phyloP scores from a whole-genome alignment of 1,140 invertebrate genomes.

The Drosophila fuyamai region DNA sequence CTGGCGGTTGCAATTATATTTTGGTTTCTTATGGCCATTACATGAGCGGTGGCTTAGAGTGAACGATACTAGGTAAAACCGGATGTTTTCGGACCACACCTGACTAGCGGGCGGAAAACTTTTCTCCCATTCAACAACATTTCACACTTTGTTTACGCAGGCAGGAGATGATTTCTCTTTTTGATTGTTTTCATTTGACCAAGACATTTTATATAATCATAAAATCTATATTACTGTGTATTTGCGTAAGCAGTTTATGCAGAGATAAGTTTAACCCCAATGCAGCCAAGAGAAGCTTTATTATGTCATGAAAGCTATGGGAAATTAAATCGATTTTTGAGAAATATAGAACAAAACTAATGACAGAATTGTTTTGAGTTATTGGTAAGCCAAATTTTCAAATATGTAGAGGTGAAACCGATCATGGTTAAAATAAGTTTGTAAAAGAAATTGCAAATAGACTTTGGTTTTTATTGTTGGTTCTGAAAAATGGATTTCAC shows the following conservation, averaged over 20 bases:
- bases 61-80: conserved; percentile 13
- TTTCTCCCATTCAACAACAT: conserved; percentile 18
- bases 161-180: conserved; percentile 43
- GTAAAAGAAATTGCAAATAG: too few relatives aligned
- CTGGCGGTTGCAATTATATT: conserved; percentile 44
- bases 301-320: conserved; percentile 11
- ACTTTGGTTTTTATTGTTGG: too few relatives aligned
- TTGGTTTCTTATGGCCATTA: conserved; percentile 37
- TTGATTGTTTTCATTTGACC: conserved; percentile 23
- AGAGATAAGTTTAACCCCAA: conserved; percentile 21
- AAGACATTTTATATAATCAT: conserved; percentile 44
- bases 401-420: too few relatives aligned
- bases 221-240: conserved; percentile 46
- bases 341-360: too few relatives aligned
- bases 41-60: conserved; percentile 27
- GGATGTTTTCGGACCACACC: conserved; percentile 21
- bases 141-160: conserved; percentile 52
- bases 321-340: background rate
- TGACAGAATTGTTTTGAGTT: too few relatives aligned
- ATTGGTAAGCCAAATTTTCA: too few relatives aligned
- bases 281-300: background rate
- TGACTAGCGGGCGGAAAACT: conserved; percentile 19
- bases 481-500: too few relatives aligned
- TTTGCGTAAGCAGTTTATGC: conserved; percentile 28
- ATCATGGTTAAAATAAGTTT: too few relatives aligned